These are phyloP conservation scores for Drosophila testacea DNA, from an alignment of 2,888 invertebrate species.

Conservation along the genomic window DNA sequence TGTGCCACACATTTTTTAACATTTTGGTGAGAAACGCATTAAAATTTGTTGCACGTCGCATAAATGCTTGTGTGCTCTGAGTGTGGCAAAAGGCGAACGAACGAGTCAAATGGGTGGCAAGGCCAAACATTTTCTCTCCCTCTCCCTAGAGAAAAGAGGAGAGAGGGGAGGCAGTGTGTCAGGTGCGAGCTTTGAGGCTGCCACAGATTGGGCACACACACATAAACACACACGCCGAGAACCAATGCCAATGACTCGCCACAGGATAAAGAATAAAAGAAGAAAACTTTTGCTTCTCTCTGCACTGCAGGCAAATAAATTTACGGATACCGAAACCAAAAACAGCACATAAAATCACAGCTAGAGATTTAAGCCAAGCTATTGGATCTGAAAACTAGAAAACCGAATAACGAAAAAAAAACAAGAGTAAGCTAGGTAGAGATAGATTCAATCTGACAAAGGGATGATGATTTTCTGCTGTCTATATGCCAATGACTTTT, in stretches of 20 bases:
- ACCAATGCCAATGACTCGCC: conserved; percentile 38
- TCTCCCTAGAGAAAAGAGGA: neutral
- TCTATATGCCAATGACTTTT: conserved; percentile 11
- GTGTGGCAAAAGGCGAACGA: conserved; percentile 43
- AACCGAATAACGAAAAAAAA: conserved; percentile 1
- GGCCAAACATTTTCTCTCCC: conserved; percentile 10
- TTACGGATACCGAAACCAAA: conserved; percentile 77
- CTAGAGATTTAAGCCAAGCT: conserved; percentile 66
- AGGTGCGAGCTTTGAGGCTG: conserved; percentile 28
- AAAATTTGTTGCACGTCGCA: conserved; percentile 82
- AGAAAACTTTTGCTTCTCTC: conserved; percentile 66
- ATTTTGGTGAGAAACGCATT: conserved; percentile 79
- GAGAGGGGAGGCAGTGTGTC: conserved; percentile 10
- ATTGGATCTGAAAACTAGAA: conserved; percentile 27
- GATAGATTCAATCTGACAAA: neutral
- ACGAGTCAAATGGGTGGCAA: conserved; percentile 30
- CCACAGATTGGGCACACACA: conserved; percentile 32
- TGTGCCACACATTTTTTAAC: conserved; percentile 79
- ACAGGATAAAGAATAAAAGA: conserved; percentile 12
- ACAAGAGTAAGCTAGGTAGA: conserved; percentile 7
- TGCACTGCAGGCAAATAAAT: conserved; percentile 78
- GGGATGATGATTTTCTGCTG: conserved; percentile 12
- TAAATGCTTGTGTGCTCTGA: conserved; percentile 65
- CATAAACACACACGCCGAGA: conserved; percentile 7
- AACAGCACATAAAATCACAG: conserved; percentile 79